These are phyloP conservation scores for Bedellia somnulentella DNA, from an alignment of 2,888 invertebrate species.

Conservation along the genomic window DNA sequence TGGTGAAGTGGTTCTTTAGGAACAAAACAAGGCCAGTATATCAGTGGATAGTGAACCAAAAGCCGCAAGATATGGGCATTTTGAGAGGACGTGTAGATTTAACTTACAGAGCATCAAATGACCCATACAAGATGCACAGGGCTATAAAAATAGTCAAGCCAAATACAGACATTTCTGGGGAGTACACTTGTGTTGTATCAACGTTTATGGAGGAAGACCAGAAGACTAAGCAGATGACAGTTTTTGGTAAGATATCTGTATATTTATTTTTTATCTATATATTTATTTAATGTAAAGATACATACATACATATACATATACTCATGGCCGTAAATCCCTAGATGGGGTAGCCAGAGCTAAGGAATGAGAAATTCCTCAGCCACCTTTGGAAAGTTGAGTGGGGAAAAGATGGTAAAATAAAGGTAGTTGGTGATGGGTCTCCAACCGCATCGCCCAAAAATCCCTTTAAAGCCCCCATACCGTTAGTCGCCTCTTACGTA, in stretches of 20 bases:
- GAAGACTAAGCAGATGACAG: constrained; percentile 65
- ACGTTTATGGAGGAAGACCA: constrained; percentile 71
- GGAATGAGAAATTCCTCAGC: no score
- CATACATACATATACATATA: no score
- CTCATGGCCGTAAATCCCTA: no score
- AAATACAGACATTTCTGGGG: constrained; percentile 71
- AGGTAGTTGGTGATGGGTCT: no score
- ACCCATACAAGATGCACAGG: constrained; percentile 69
- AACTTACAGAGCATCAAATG: constrained; percentile 65
- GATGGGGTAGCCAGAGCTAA: no score
- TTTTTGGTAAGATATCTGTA: constrained; percentile 61
- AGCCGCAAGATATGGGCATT: constrained; percentile 67
- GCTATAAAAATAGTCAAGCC: constrained; percentile 73
- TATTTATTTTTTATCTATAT: no score
- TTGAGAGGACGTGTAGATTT: constrained; percentile 62
- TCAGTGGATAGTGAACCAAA: constrained; percentile 74
- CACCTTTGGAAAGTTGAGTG: no score
- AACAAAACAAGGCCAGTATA: constrained; percentile 69
- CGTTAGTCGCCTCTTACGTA: no score
- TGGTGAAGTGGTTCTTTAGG: constrained; percentile 78
- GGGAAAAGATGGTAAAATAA: no score
- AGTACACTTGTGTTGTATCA: constrained; percentile 74
- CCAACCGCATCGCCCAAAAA: no score
- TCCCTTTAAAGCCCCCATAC: no score
- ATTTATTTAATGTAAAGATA: no score